Conservation (phyloP, 2,113 vertebrate species). For the Salvelinus namaycush region DNA sequence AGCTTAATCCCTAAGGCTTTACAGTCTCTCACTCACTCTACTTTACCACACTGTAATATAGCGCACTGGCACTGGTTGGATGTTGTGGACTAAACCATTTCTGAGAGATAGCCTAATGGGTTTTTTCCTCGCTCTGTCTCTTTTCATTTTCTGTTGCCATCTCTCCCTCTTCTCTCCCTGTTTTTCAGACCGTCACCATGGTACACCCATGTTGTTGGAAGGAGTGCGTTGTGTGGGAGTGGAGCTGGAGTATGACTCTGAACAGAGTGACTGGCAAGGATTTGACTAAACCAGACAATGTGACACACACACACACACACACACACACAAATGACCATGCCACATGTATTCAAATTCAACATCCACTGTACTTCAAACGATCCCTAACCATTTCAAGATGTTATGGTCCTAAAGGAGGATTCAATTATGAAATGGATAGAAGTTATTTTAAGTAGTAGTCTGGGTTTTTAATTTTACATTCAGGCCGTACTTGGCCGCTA, state of each 20-base stretch:
- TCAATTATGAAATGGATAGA: no score
- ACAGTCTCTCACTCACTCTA: background rate
- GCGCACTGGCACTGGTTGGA: background rate
- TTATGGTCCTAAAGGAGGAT: background rate
- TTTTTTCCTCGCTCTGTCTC: no score
- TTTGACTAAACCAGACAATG: constrained; percentile 78
- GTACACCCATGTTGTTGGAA: constrained; percentile 93
- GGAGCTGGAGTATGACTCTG: constrained; percentile 93
- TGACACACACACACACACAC: background rate
- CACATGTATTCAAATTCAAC: background rate
- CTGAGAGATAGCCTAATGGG: no score
- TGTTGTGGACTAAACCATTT: no score
- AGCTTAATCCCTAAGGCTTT: constrained; percentile 24
- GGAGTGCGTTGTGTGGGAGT: constrained; percentile 88
- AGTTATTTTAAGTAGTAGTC: no score
- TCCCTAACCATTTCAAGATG: background rate
- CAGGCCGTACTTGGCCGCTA: no score
- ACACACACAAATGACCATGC: constrained; percentile 2
- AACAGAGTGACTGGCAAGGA: constrained; percentile 96
- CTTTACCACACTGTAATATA: background rate
- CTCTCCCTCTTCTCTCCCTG: background rate
- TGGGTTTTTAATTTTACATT: no score
- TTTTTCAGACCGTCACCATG: constrained; percentile 86
- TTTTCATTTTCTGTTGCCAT: background rate
- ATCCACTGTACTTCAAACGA: background rate